Percentiles rank a stretch among this genome's conserved stretches.
These are phyloP conservation scores for Brevimyrus niger DNA, from an alignment of 2,113 vertebrate genomes.

Conservation along the genomic window DNA sequence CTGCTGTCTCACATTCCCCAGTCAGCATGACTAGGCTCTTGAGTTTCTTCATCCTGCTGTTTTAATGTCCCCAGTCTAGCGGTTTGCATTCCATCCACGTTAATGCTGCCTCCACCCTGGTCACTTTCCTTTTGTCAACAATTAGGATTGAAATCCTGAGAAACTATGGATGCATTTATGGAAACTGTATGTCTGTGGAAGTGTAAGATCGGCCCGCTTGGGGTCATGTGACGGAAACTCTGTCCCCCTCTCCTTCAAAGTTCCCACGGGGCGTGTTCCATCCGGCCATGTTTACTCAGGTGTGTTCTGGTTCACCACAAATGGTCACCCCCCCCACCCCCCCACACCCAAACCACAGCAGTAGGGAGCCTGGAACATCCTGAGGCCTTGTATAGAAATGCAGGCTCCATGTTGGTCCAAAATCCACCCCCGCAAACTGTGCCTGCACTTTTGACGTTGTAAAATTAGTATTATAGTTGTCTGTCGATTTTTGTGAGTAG, in stretches of 20 bases:
- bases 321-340: not conserved
- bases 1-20: not conserved
- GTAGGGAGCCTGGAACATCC: not conserved
- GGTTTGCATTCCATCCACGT: not conserved
- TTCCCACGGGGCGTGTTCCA: not conserved
- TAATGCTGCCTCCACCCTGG: not conserved
- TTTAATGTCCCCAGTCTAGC: not conserved
- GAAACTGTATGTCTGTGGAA: not conserved
- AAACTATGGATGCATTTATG: not conserved
- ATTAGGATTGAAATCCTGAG: not conserved
- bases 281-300: constrained; percentile 8
- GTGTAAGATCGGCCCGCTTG: too few relatives aligned
- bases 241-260: not conserved
- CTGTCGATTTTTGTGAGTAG: not conserved
- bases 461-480: not conserved
- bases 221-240: not conserved
- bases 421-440: not conserved
- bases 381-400: not conserved
- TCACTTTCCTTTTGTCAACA: not conserved
- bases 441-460: not conserved
- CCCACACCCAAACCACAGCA: not conserved
- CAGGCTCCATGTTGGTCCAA: not conserved
- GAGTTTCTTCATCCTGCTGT: not conserved
- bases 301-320: constrained; percentile 1
- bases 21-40: not conserved